A percentile compares a stretch with the other conserved stretches of the same genome.
These are phyloP conservation scores for Aphis craccivora DNA, from an alignment of 1,140 invertebrate genomes.

Conservation along the genomic window DNA sequence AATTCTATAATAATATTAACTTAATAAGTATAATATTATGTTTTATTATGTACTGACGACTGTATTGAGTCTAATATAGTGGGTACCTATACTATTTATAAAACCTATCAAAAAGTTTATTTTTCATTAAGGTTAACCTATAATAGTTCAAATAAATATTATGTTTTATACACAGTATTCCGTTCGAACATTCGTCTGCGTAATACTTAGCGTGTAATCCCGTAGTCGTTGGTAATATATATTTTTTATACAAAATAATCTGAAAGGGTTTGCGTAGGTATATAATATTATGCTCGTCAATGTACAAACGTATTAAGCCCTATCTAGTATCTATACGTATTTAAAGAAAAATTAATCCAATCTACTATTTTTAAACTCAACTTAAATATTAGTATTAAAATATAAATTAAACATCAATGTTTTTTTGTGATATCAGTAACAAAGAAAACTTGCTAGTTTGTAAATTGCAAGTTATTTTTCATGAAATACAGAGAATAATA, in stretches of 20 bases:
- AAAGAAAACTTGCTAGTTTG: too few relatives aligned
- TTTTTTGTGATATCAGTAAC: background rate
- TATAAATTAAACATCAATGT: background rate
- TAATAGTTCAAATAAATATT: background rate
- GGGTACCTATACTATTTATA: too few relatives aligned
- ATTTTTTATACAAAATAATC: background rate
- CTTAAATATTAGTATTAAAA: slow-evolving; percentile 1
- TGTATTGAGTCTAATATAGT: too few relatives aligned
- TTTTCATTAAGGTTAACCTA: too few relatives aligned
- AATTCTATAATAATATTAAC: background rate
- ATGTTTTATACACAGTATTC: background rate
- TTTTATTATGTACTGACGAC: too few relatives aligned
- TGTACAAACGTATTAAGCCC: background rate
- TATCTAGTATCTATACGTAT: background rate
- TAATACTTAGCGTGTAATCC: background rate
- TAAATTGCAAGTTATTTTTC: too few relatives aligned
- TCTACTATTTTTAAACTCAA: background rate
- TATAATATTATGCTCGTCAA: too few relatives aligned
- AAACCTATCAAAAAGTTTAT: too few relatives aligned
- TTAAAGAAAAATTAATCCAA: background rate
- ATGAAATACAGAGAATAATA: too few relatives aligned
- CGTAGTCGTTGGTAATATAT: background rate
- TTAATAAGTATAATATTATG: too few relatives aligned
- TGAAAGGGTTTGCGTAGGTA: background rate
- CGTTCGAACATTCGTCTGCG: background rate